Conservation (phyloP, 2,888 invertebrate genomes). For the Patella pellucida region DNA sequence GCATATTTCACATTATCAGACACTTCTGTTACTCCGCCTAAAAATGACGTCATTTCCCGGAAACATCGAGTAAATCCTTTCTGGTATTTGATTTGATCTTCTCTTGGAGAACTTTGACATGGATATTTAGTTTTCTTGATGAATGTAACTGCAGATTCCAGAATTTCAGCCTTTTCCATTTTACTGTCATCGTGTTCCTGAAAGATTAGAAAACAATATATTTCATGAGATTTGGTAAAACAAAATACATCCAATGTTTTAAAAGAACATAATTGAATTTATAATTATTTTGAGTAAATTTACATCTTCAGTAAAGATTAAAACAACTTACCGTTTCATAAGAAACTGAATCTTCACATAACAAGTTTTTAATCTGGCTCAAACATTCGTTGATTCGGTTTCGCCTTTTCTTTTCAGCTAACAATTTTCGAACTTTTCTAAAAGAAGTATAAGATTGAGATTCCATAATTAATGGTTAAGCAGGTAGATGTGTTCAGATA, state of each 20-base stretch:
- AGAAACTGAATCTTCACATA: background rate
- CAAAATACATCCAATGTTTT: no score
- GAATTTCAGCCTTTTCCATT: conserved; percentile 1
- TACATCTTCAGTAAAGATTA: no score
- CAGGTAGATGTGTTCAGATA: background rate
- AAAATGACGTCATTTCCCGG: conserved; percentile 2
- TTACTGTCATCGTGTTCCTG: background rate
- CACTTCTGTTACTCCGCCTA: background rate
- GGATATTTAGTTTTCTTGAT: background rate
- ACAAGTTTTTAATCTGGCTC: background rate
- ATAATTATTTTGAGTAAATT: no score
- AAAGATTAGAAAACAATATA: no score
- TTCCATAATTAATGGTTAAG: background rate
- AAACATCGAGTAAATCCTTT: conserved; percentile 1
- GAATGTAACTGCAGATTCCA: background rate
- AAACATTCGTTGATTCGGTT: background rate
- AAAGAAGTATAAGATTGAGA: background rate
- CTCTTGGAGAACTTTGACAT: background rate
- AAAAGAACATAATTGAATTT: no score
- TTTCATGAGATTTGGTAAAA: no score
- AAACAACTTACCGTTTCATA: background rate
- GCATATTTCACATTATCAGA: background rate
- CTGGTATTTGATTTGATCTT: background rate
- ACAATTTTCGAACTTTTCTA: conserved; percentile 5
- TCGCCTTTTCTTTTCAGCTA: conserved; percentile 8